Evolutionary conservation across 2,113 vertebrate genomes (phyloP), one percentile per base, ranked within the genome.

Genomic region (Jaculus jaculus): DNA sequence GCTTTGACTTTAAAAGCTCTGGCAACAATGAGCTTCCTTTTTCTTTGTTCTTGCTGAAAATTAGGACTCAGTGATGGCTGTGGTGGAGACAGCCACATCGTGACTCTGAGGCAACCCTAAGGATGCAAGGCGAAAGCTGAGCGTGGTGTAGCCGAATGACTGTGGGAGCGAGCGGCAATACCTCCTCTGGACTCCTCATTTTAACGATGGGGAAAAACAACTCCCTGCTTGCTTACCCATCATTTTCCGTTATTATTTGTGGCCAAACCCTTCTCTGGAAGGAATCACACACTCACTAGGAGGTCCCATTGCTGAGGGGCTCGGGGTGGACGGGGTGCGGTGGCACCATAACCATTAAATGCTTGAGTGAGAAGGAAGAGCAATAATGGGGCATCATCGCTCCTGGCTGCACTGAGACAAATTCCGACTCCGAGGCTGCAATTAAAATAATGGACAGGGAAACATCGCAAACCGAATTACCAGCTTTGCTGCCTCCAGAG

Each of bases 371-470:
- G 79, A 94, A 68, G 71, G 30, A 85, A 77, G 65, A 85, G 51
- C 39, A 82, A 75, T n/a, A 90, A 95, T 80, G 42, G 63, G 20
- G 28, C 8, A 65, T 60, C 84, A 92, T 72, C 54, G 87, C 94
- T 92, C 93, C 93, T 87, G 87, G 85, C 3, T 63, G 89, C 24
- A 90, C 32, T 23, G 51, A 74, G 37, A 95, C 69, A 77, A 87
- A 91, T 84, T 75, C 69, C 42, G 88, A 68, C 79, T 68, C 69
- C 61, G 86, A 89, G 81, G 94, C 4, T 1, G 23, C 88, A 92
- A 86, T 96, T 96, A 96, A 94, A 94, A 85, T 86, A 92, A 90
- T 0, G n/a, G 71, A 86, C 71, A 92, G 60, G 61, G 89, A 94
- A 91, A 89, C 65, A 91, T 60, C 89, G 75, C 94, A 91, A 87